A percentile compares a stretch with the other conserved stretches of the same genome.
phyloP scores from a whole-genome alignment of 2,797 vertebrate species.

The Mus caroli region DNA sequence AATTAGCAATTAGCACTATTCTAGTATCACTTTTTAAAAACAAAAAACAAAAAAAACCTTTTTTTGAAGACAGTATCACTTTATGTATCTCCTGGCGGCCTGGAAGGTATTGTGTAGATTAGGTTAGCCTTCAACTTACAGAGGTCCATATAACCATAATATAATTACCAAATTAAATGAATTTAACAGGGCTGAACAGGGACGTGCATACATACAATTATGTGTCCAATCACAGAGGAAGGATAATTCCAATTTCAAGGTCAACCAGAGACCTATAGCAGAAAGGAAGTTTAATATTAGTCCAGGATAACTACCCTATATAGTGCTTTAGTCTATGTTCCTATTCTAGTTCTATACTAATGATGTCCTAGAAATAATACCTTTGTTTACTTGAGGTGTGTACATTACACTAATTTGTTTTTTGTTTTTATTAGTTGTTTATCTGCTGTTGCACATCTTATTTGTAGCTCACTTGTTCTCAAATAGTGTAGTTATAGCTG shows the following conservation, averaged over 20 bases:
- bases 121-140: not conserved
- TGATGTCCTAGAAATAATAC: constrained; percentile 49
- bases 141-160: not conserved
- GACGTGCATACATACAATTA: not conserved
- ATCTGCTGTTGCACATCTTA: not conserved
- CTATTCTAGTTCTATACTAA: constrained; percentile 19
- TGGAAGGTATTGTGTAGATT: not conserved
- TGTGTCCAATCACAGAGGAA: not conserved
- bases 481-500: not conserved
- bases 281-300: not conserved
- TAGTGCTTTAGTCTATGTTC: not conserved
- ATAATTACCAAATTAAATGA: constrained; percentile 40
- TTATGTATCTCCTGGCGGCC: not conserved
- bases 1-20: not conserved
- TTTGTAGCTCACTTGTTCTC: not conserved
- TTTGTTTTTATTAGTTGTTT: not conserved
- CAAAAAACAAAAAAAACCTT: not conserved
- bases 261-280: not conserved
- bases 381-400: not conserved
- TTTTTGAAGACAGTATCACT: not conserved
- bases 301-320: not conserved
- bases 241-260: not conserved
- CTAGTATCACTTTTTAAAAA: not conserved
- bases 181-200: not conserved
- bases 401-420: not conserved